phyloP scores from a whole-genome alignment of 2,888 invertebrate species.

The Lepidochrysops patricia region DNA sequence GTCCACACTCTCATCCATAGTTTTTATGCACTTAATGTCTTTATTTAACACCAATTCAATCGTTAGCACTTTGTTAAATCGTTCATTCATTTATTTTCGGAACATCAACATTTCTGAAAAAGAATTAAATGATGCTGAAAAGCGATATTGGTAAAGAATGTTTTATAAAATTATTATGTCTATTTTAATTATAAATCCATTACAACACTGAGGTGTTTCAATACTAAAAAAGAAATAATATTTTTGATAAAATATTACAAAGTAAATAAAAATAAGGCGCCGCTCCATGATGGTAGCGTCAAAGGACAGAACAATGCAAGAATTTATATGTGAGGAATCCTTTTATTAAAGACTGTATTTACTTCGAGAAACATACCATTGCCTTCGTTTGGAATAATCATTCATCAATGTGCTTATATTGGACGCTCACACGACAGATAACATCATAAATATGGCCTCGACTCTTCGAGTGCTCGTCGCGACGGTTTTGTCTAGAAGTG shows the following conservation, averaged over 20 bases:
- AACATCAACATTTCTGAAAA: slow-evolving; percentile 58
- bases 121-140: slow-evolving; percentile 35
- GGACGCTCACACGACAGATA: slow-evolving; percentile 74
- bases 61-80: slow-evolving; percentile 43
- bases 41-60: slow-evolving; percentile 34
- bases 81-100: slow-evolving; percentile 52
- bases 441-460: slow-evolving; percentile 80
- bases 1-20: slow-evolving; percentile 73
- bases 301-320: slow-evolving; percentile 55
- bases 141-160: not conserved
- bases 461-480: slow-evolving; percentile 66
- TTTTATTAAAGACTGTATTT: slow-evolving; percentile 29
- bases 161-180: not conserved
- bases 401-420: slow-evolving; percentile 64
- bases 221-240: too few relatives aligned
- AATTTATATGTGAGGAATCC: slow-evolving; percentile 33
- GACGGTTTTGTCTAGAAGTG: slow-evolving; percentile 72
- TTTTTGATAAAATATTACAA: slow-evolving; percentile 21
- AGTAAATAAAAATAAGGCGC: slow-evolving; percentile 54
- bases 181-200: too few relatives aligned
- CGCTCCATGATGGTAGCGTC: slow-evolving; percentile 64
- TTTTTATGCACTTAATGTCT: slow-evolving; percentile 54
- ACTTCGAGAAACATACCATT: slow-evolving; percentile 57
- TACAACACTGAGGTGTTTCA: too few relatives aligned
- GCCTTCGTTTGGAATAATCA: slow-evolving; percentile 55